These are phyloP conservation scores for Engraulis encrasicolus DNA, from an alignment of 2,113 vertebrate genomes.

Conservation along the genomic window DNA sequence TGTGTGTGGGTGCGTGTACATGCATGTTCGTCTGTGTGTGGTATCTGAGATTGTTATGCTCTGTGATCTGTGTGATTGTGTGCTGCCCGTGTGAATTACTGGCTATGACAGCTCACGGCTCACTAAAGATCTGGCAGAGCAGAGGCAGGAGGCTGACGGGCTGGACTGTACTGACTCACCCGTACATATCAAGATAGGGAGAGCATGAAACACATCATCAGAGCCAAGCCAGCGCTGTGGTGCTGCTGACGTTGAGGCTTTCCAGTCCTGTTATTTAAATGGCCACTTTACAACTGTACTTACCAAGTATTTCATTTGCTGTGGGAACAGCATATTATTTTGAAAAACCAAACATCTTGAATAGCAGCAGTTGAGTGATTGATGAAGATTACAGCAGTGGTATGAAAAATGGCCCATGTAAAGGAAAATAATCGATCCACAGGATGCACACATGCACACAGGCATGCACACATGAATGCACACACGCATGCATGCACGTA, in stretches of 20 bases:
- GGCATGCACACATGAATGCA: too few species aligned
- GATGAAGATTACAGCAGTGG: neutral
- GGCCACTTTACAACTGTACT: neutral
- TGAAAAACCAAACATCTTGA: neutral
- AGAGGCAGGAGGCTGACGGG: too few species aligned
- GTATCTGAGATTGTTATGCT: conserved; percentile 44
- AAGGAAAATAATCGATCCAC: neutral
- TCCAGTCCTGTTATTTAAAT: neutral
- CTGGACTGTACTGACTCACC: neutral
- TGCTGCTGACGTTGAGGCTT: neutral
- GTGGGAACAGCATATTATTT: neutral
- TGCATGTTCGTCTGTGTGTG: too few species aligned
- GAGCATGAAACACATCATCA: neutral
- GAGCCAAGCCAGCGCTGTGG: neutral
- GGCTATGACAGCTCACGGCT: neutral
- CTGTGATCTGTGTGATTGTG: neutral
- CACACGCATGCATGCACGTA: too few species aligned
- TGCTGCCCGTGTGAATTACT: conserved; percentile 4
- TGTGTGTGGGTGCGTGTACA: too few species aligned
- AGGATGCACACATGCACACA: too few species aligned
- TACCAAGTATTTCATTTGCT: neutral
- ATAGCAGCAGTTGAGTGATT: neutral
- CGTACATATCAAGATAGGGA: neutral
- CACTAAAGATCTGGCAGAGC: neutral
- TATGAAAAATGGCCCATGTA: neutral